These are phyloP conservation scores for Anhinga rufa DNA, from an alignment of 2,113 vertebrate genomes.

Conservation along the genomic window DNA sequence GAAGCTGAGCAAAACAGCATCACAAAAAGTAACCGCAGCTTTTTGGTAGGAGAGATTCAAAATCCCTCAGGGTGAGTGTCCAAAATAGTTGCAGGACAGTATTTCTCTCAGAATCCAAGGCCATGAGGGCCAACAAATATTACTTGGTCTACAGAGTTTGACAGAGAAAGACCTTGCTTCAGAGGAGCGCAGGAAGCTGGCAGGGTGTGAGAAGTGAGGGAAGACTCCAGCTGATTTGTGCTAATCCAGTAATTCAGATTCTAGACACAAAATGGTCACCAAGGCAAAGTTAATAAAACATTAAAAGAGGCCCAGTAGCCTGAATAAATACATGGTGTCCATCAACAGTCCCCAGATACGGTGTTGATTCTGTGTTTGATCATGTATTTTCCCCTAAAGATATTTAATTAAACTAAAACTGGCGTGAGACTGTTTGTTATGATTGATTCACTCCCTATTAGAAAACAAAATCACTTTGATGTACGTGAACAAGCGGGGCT, in stretches of 20 bases:
- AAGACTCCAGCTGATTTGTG: not conserved
- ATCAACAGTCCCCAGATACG: not conserved
- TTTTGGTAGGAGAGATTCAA: not conserved
- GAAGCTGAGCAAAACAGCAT: not conserved
- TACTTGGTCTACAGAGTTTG: not conserved
- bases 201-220: not conserved
- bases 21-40: not conserved
- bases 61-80: not conserved
- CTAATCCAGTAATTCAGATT: not conserved
- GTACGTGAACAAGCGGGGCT: accelerated
- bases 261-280: not conserved
- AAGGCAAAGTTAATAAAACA: not conserved
- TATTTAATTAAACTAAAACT: not conserved
- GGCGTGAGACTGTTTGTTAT: not conserved
- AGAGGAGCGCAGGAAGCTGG: not conserved
- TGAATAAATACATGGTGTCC: not conserved
- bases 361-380: not conserved
- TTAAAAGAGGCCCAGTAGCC: not conserved
- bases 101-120: not conserved
- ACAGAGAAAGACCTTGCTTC: not conserved
- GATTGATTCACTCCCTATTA: not conserved
- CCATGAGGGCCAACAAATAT: not conserved
- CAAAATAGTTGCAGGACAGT: not conserved
- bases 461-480: not conserved
- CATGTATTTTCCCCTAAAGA: not conserved